Evolutionary conservation across 2,113 vertebrate genomes (phyloP).

Genomic region (Ellobius talpinus): DNA sequence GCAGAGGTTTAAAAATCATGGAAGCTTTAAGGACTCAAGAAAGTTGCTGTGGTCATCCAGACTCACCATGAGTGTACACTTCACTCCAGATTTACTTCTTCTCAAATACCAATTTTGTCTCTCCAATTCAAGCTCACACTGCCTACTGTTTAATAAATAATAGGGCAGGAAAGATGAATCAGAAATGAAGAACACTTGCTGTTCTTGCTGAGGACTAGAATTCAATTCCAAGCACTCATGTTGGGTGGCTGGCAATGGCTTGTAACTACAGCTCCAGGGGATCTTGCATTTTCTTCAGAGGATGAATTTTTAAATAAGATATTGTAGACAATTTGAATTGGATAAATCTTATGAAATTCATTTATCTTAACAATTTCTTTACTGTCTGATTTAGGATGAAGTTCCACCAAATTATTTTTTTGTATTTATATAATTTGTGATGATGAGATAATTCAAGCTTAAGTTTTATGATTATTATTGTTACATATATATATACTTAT

Average conservation of each 20-base stretch:
- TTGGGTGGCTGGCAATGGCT: neutral
- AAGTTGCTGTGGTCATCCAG: neutral
- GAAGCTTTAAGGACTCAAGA: neutral
- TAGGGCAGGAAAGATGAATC: neutral
- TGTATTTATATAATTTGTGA: neutral
- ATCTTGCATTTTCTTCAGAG: too few species aligned
- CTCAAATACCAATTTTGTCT: neutral
- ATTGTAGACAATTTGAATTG: neutral
- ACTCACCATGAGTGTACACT: neutral
- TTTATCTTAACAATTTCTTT: neutral
- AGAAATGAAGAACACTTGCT: neutral
- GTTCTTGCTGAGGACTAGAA: neutral
- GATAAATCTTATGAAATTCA: neutral
- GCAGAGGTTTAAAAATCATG: neutral
- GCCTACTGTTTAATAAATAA: neutral
- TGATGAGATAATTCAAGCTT: neutral
- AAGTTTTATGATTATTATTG: neutral
- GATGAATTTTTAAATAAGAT: too few species aligned
- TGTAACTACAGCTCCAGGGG: neutral
- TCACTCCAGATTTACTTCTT: neutral
- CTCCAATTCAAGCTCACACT: neutral
- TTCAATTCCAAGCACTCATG: neutral
- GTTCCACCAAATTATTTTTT: neutral
- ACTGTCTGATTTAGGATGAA: neutral
- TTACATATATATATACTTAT: neutral